Evolutionary conservation across 2,113 vertebrate species (phyloP).

Genomic region (human (Homo sapiens)): GRCh38 chr5:116400001-116400500

Average conservation of each 20-base stretch:
- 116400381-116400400: constrained; percentile 44
- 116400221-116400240: not conserved
- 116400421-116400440: constrained; percentile 12
- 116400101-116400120: not conserved
- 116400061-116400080: not conserved
- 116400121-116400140: not conserved
- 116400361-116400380: constrained; percentile 18
- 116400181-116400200: not conserved
- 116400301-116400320: not conserved
- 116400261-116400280: not conserved
- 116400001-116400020: not conserved
- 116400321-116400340: constrained; percentile 12
- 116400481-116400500: constrained; percentile 2
- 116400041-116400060: not conserved
- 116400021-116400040: not conserved
- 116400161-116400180: not conserved
- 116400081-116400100: not conserved
- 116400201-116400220: not conserved
- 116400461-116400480: constrained; percentile 44
- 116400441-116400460: constrained; percentile 44
- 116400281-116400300: not conserved
- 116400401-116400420: constrained; percentile 40
- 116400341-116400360: constrained; percentile 24
- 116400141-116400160: not conserved
- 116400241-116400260: not conserved